Base-by-base conservation (phyloP, 2,888 invertebrate genomes). In the Lamellibrachia columna region DNA sequence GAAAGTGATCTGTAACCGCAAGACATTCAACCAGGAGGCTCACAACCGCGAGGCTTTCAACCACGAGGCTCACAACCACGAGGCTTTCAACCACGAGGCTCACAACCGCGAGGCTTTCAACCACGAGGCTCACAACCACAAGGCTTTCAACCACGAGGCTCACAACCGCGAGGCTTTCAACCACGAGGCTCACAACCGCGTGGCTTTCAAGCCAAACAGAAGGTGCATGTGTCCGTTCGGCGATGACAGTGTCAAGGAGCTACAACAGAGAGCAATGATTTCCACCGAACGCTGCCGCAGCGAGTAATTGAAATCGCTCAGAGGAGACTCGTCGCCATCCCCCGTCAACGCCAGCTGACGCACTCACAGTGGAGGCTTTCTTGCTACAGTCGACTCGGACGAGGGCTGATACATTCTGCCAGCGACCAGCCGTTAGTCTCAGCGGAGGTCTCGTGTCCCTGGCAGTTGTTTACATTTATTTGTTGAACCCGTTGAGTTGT, bases 281-380 rank as follows among this genome's bases (percentile, higher is more conserved):
- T 75, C 75, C 75, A 22, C 75, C n/a, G 75, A n/a, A 75, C 75
- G 75, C 15, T 75, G 75, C 15, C 15, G 75, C 15, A 75, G 75
- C 15, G 75, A 75, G 75, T 75, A 75, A 75, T 75, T 75, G 75
- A 75, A 75, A 75, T 75, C 75, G 75, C 15, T n/a, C 75, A 75
- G 75, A 75, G 75, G 75, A 22, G 75, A 22, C 75, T 75, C 22
- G 15, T 75, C 75, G 6, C n/a, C 75, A n/a, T 6, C n/a, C 22
- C 75, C 75, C 75, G 75, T 75, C 75, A 75, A 22, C 22, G 75
- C 75, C 75, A 75, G 75, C 75, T 75, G 75, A 75, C 22, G 75
- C 75, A 75, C 75, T 75, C n/a, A 11, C 15, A 75, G 75, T 75
- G 75, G 15, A 75, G 15, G 75, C 75, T 22, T 75, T 75, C 75